A percentile compares a stretch with the other conserved stretches of the same genome.
Evolutionary conservation across 2,113 vertebrate species (phyloP).

Genomic region (Gobius niger): DNA sequence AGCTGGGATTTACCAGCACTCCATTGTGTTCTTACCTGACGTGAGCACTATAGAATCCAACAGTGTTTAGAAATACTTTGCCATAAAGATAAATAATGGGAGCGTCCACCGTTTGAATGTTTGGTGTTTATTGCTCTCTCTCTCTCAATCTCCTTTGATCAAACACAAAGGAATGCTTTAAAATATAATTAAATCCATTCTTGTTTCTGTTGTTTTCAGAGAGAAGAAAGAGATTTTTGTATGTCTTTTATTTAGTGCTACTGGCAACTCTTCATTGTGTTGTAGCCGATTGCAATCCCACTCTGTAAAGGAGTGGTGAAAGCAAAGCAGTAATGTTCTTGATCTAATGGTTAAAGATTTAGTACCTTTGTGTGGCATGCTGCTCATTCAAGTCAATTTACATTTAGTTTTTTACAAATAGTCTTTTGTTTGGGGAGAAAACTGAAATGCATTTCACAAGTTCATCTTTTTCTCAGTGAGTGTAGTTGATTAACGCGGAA

Average conservation of each 20-base stretch:
- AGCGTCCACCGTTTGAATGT: not conserved
- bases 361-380: too few species aligned
- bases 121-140: not conserved
- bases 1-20: not conserved
- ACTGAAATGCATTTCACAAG: too few species aligned
- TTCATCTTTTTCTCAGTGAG: too few species aligned
- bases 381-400: too few species aligned
- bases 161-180: constrained; percentile 1
- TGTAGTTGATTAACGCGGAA: too few species aligned
- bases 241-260: not conserved
- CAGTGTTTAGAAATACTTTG: not conserved
- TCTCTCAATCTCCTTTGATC: not conserved
- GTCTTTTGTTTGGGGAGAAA: too few species aligned
- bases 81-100: not conserved
- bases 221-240: not conserved
- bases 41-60: not conserved
- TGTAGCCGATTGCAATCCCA: not conserved
- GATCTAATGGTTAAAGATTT: too few species aligned
- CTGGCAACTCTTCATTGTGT: not conserved
- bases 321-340: too few species aligned
- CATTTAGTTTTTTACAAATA: too few species aligned
- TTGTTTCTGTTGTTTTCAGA: not conserved
- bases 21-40: not conserved
- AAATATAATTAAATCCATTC: not conserved
- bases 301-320: too few species aligned